phyloP scores from a whole-genome alignment of 2,888 invertebrate species.

The Eucriotettix oculatus region DNA sequence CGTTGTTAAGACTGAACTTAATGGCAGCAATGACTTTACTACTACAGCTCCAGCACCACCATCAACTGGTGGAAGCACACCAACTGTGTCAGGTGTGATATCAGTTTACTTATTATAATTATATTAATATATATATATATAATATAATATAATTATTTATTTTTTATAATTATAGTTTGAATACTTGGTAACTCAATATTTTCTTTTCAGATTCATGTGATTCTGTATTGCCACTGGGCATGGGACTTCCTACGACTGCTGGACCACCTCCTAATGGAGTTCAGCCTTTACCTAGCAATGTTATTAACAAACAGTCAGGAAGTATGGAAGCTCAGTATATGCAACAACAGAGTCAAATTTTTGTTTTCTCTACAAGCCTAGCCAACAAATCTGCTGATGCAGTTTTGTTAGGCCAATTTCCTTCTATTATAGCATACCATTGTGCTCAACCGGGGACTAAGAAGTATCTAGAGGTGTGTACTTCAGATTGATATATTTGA shows the following conservation, averaged over 20 bases:
- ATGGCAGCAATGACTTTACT: constrained; percentile 15
- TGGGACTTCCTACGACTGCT: constrained; percentile 9
- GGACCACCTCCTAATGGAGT: constrained; percentile 27
- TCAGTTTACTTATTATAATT: background rate
- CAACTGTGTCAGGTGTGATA: background rate
- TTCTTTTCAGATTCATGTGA: constrained; percentile 8
- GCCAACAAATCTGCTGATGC: constrained; percentile 92
- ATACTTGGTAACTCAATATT: background rate
- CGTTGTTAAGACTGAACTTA: constrained; percentile 17
- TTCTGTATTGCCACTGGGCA: background rate
- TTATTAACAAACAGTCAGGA: constrained; percentile 56
- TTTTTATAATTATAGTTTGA: too few relatives aligned
- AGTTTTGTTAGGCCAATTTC: constrained; percentile 74
- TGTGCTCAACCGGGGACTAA: constrained; percentile 91
- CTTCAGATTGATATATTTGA: background rate
- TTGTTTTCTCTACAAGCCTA: constrained; percentile 86
- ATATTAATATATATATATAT: too few relatives aligned
- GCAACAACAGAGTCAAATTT: constrained; percentile 96
- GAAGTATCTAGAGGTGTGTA: constrained; percentile 70
- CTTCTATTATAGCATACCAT: constrained; percentile 86
- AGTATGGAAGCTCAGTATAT: constrained; percentile 73
- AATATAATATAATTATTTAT: too few relatives aligned
- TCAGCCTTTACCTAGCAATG: constrained; percentile 59
- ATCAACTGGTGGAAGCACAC: background rate
- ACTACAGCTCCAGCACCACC: background rate